phyloP scores from a whole-genome alignment of 2,113 vertebrate genomes.

The Tenrec ecaudatus region DNA sequence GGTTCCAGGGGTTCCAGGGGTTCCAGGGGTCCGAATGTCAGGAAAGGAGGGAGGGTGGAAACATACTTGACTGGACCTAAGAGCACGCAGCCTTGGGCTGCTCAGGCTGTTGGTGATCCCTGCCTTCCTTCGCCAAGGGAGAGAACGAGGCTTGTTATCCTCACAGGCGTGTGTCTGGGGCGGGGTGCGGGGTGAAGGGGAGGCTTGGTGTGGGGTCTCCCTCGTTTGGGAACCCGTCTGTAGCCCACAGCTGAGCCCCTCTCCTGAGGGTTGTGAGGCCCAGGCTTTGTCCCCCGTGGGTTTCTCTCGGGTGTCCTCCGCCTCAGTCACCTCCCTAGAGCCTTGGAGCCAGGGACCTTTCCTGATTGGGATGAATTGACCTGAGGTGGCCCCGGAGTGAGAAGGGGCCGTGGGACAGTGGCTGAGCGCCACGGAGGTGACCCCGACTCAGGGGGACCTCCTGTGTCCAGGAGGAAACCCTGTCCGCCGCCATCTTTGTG shows the following conservation, averaged over 20 bases:
- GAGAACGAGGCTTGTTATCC: too few species aligned
- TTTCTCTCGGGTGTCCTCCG: neutral
- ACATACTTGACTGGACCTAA: too few species aligned
- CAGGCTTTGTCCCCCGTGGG: neutral
- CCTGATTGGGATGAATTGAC: neutral
- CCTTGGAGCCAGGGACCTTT: fast-evolving
- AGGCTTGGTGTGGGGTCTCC: neutral
- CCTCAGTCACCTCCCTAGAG: neutral
- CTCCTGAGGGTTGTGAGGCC: fast-evolving
- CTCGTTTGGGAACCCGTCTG: neutral
- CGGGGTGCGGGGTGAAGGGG: too few species aligned
- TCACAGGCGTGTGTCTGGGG: too few species aligned
- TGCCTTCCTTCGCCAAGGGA: too few species aligned
- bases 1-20: too few species aligned
- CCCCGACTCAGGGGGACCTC: neutral
- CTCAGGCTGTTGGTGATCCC: neutral
- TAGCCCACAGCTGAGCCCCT: neutral
- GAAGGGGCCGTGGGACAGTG: neutral
- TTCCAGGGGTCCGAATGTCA: too few species aligned
- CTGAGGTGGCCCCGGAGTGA: neutral
- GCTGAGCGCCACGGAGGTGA: neutral
- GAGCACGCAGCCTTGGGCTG: too few species aligned
- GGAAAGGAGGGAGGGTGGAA: neutral
- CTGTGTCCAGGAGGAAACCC: neutral
- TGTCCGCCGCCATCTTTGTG: neutral